These are phyloP conservation scores for Semotilus atromaculatus DNA, from an alignment of 2,797 vertebrate genomes.

Conservation along the genomic window DNA sequence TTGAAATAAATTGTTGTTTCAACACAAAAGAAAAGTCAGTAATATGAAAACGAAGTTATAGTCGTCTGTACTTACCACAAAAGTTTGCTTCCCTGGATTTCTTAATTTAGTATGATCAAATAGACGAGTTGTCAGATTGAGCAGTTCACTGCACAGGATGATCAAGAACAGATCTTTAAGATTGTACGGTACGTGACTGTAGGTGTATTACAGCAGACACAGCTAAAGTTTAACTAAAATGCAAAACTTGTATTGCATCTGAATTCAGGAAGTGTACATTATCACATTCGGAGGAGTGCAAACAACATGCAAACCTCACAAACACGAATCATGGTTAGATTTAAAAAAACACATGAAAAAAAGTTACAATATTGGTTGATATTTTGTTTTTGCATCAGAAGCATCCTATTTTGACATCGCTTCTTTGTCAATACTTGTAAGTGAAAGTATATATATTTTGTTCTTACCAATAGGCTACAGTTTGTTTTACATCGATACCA, in stretches of 20 bases:
- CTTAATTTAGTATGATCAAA: not conserved
- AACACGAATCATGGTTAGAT: not conserved
- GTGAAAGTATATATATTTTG: not conserved
- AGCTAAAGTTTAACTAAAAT: constrained; percentile 29
- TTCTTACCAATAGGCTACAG: not conserved
- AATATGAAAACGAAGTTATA: not conserved
- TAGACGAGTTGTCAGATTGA: not conserved
- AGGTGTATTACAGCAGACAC: not conserved
- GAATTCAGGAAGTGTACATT: not conserved
- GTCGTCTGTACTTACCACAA: not conserved
- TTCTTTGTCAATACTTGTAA: not conserved
- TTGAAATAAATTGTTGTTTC: not conserved
- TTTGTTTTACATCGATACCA: not conserved
- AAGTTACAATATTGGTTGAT: not conserved
- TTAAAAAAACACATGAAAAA: not conserved
- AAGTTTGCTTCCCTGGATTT: not conserved
- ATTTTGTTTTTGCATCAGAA: not conserved
- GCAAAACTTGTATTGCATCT: not conserved
- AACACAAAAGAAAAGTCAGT: too few species aligned
- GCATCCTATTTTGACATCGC: too few species aligned
- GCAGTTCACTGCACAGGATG: not conserved
- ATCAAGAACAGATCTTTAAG: not conserved
- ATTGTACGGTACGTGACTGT: too few species aligned
- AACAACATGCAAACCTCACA: not conserved
- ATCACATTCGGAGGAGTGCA: not conserved